Evolutionary conservation across 1,140 invertebrate species (phyloP), one percentile per base, ranked within the genome.

Genomic region (Colletes gigas): DNA sequence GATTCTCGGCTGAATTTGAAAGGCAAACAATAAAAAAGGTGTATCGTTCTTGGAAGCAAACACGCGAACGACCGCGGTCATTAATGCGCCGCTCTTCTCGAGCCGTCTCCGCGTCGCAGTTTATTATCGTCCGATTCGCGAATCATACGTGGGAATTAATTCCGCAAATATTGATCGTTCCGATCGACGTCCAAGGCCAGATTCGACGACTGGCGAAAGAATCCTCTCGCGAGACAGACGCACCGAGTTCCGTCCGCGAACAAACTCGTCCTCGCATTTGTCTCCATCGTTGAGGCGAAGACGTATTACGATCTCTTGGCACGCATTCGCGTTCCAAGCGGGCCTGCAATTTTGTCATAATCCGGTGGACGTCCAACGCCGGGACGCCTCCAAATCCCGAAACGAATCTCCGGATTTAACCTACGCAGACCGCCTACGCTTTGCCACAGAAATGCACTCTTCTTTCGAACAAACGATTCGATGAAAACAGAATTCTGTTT

Each of bases 151-250:
- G 71, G 70, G 30, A 80, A 80, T 80, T 75, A 67, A 80, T 80
- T 75, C 44, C 72, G 80, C 81, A 88, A 90, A 90, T 87, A 89
- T 87, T 87, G 73, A 83, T 78, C 70, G 76, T 85, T 60, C 78
- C 44, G 71, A 78, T 82, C 80, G 78, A 72, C 62, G 78, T 88
- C 79, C 85, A 89, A 88, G 88, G 88, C 69, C 76, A 60, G 44
- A 66, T 70, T 65, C 44, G 52, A 63, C 6, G 63, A 7, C 47
- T 21, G 39, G 30, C 15, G 50, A 52, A 44, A 65, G 59, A 69
- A 68, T 72, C n/a, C 21, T 55, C 44, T 17, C 19, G 21, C 57
- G 63, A 71, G 12, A 19, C 12, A 52, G 44, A 65, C 9, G 9
- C 30, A 39, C 66, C 21, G 12, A 39, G 60, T 65, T 17, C 41